Percentiles rank a stretch among this genome's conserved stretches.
Conservation (phyloP, 2,888 invertebrate species). For the Noctuana brunneofusca region DNA sequence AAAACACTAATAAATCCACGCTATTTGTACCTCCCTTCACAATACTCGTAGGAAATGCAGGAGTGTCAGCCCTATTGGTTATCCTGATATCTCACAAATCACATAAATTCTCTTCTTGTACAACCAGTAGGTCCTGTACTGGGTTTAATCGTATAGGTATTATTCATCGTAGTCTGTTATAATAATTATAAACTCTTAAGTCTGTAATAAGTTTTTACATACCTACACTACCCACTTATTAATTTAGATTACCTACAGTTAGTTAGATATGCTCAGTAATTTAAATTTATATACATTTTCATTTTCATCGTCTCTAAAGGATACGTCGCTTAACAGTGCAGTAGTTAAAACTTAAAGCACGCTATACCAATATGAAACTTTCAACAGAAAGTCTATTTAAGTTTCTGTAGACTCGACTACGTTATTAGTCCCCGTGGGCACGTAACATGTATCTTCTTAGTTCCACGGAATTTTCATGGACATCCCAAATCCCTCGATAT, state of each 20-base stretch:
- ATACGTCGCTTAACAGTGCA: not conserved
- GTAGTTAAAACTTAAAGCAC: constrained; percentile 4
- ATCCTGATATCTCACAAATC: not conserved
- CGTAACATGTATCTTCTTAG: not conserved
- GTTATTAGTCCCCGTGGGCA: constrained; percentile 3
- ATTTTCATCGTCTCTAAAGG: not conserved
- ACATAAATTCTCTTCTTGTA: not conserved
- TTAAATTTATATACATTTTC: not conserved
- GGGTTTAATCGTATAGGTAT: no score
- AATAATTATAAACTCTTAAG: no score
- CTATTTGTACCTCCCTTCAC: constrained; percentile 7
- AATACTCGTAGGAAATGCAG: not conserved
- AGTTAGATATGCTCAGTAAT: constrained; percentile 4
- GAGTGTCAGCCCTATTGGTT: not conserved
- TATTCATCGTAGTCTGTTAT: constrained; percentile 6
- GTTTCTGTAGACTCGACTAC: not conserved
- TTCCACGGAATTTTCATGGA: constrained; percentile 5
- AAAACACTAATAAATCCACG: constrained; percentile 7
- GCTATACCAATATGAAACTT: constrained; percentile 8
- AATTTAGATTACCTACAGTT: not conserved
- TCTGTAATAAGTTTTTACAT: no score
- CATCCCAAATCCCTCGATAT: not conserved
- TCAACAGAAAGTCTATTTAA: not conserved
- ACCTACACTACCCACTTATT: not conserved
- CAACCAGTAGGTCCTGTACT: not conserved